Base-by-base conservation (phyloP, 1,140 invertebrate genomes). In the Schlechtendalia chinensis region DNA sequence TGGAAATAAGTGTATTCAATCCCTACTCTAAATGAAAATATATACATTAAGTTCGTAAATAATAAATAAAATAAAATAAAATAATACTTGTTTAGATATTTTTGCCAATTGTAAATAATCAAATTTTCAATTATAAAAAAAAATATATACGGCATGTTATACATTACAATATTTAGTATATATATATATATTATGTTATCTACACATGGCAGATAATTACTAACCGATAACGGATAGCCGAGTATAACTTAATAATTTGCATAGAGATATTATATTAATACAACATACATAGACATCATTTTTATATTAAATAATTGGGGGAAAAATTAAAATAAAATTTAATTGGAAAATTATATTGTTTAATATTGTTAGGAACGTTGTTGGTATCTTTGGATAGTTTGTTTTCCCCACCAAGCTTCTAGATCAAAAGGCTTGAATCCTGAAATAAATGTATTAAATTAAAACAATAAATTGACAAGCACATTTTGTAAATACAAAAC, bases 391-490 rank as follows among this genome's bases (percentile, higher is more conserved):
- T 63, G 75, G 22, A 79, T 50, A 24, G 75, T 79, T 63, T 79
- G 75, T 79, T 79, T 79, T 63, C 75, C 75, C 75, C 75, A 79
- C 58, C 58, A 79, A 63, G 58, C 75, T 79, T 79, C 75, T 47
- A 79, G n/a, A 50, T 79, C 75, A 79, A 79, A 79, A 10, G 75
- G 75, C 24, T 79, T 79, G 59, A 79, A 79, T 63, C 75, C 75
- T 79, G 39, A 47, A 79, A 79, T n/a, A 45, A 45, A 79, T 19
- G n/a, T n/a, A 17, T 39, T 39, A 75, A 58, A 77, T 12, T 74
- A 24, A 39, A 69, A 69, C n/a, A 69, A 45, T n/a, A 5, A 22
- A n/a, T 65, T n/a, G n/a, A 22, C 32, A n/a, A 5, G 17, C 0
- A 29, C 8, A 39, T n/a, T n/a, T n/a, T n/a, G n/a, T 39, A 39